Evolutionary conservation across 37 sponge, comb jelly and placozoan genomes (phyloP).

Genomic region (Bolinopsis microptera): DNA sequence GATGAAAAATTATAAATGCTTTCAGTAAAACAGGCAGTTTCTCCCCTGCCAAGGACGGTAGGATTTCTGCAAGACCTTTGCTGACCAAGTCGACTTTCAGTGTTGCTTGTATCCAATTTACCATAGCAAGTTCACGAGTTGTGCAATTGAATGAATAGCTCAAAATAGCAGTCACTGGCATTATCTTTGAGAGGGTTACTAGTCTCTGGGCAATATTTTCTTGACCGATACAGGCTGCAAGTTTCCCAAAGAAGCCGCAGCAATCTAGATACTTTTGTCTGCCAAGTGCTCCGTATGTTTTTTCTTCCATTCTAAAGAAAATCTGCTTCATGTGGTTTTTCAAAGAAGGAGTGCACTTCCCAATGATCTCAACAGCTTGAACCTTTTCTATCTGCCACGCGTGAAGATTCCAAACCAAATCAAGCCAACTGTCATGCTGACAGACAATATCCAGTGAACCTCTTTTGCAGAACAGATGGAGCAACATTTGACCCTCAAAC

Average conservation of each 20-base stretch:
- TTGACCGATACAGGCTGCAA: conserved; percentile 47
- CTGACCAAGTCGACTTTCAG: neutral
- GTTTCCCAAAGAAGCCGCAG: conserved; percentile 50
- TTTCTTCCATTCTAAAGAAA: conserved; percentile 55
- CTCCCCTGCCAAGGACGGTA: neutral
- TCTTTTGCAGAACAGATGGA: conserved; percentile 59
- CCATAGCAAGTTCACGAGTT: conserved; percentile 20
- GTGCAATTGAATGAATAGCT: conserved; percentile 21
- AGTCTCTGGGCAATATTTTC: neutral
- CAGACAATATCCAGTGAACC: conserved; percentile 41
- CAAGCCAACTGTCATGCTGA: conserved; percentile 55
- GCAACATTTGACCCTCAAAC: conserved; percentile 53
- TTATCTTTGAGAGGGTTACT: neutral
- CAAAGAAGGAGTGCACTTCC: conserved; percentile 22
- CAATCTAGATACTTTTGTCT: conserved; percentile 21
- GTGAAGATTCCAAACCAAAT: conserved; percentile 49
- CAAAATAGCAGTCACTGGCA: neutral
- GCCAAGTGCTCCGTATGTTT: conserved; percentile 38
- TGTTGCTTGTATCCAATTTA: conserved; percentile 12
- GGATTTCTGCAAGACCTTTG: neutral
- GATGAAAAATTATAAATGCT: conserved; percentile 27
- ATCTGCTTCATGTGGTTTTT: conserved; percentile 56
- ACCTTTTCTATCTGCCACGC: conserved; percentile 56
- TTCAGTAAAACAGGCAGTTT: neutral
- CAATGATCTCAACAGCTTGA: neutral